phyloP scores from a whole-genome alignment of 2,113 vertebrate genomes.

The Eidolon helvum region DNA sequence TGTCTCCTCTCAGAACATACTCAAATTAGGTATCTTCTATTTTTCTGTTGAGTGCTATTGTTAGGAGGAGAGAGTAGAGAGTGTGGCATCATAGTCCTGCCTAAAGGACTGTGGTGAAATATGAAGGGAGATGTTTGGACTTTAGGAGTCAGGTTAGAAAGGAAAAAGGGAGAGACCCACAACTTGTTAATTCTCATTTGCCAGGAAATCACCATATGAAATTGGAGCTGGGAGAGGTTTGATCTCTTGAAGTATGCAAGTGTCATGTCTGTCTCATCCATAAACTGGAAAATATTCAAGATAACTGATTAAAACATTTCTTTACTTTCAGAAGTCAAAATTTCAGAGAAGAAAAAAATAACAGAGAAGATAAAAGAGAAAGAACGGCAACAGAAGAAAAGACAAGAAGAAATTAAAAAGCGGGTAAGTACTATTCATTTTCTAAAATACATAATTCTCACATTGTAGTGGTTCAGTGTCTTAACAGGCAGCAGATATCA shows the following conservation, averaged over 20 bases:
- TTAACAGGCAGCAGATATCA: not conserved
- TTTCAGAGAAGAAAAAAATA: conserved; percentile 97
- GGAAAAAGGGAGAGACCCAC: not conserved
- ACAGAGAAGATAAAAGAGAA: conserved; percentile 98
- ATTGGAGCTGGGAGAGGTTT: conserved; percentile 24
- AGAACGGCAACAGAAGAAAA: conserved; percentile 93
- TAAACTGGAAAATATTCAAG: conserved; percentile 30
- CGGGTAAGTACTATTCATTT: conserved; percentile 80
- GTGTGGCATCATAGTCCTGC: not conserved
- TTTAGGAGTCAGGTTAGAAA: not conserved
- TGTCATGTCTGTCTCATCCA: not conserved
- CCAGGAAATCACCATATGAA: not conserved
- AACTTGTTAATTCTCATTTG: not conserved
- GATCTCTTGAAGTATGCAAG: not conserved
- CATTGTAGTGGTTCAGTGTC: not conserved
- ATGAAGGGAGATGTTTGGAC: not conserved
- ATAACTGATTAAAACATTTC: conserved; percentile 59
- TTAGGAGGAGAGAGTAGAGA: not conserved
- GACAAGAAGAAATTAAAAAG: conserved; percentile 89
- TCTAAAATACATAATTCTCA: not conserved
- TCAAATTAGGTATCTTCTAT: not conserved
- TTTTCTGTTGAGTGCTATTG: not conserved
- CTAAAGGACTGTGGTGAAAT: not conserved
- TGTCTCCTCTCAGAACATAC: not conserved
- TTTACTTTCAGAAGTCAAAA: conserved; percentile 87